Base-by-base conservation (phyloP, 2,113 vertebrate genomes). In the Salvelinus fontinalis region DNA sequence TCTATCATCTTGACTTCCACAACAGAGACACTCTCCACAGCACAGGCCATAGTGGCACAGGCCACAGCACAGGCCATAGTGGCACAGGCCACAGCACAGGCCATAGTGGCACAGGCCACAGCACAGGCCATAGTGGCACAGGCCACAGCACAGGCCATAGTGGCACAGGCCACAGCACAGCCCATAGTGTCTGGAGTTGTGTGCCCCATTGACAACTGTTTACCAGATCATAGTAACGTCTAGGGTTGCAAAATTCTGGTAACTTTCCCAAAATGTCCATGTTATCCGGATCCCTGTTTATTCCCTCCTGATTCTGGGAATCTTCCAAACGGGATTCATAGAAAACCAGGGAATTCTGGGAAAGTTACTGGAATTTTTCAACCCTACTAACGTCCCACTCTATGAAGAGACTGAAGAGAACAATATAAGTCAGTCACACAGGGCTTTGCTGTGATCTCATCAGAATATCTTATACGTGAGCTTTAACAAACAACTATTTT, bases 1-100 rank as follows among this genome's bases (percentile, higher is more conserved):
- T 54, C 51, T 54, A 14, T 18, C 13, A 54, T 54, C 16, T 54
- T 18, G 51, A 54, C 51, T 18, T 54, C 51, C 16, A 12, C 51
- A 54, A 54, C 51, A 54, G 51, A 78, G 67, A 62, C 69, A 75
- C 77, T 90, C 87, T n/a, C n/a, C n/a, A n/a, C n/a, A 87, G 60
- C 71, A 71, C 84, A 2, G 27, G 29, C 60, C 64, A 74, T 76
- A 81, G 74, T 76, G 76, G 27, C 27, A 27, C 27, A 27, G 27
- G 27, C 27, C 27, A 27, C 89, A 87, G 57, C 70, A 70, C 84
- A 2, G 26, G 29, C 62, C 64, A 74, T 76, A 81, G 74, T 76
- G 76, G n/a, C n/a, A n/a, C n/a, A n/a, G n/a, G n/a, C n/a, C n/a
- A n/a, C n/a, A 87, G 60, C 71, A 71, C 84, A 2, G 27, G 29